Evolutionary conservation across 2,888 invertebrate species (phyloP).

Genomic region (Drosophila meridionalis): DNA sequence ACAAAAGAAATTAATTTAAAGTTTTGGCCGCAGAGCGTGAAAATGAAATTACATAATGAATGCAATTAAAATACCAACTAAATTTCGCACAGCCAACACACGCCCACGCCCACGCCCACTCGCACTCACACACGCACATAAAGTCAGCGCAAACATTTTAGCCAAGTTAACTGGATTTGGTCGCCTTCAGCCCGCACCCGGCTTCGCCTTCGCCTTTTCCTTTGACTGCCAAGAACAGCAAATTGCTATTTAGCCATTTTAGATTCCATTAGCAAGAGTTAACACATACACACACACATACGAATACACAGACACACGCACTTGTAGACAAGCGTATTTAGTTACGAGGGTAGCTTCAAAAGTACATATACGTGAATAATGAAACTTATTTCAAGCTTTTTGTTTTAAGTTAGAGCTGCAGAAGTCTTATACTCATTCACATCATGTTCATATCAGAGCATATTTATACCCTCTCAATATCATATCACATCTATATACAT

Average conservation of each 20-base stretch:
- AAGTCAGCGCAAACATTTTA: slow-evolving; percentile 58
- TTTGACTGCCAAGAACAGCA: slow-evolving; percentile 64
- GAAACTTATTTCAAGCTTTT: not conserved
- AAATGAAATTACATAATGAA: slow-evolving; percentile 80
- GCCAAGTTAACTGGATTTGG: slow-evolving; percentile 61
- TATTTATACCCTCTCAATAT: too few relatives aligned
- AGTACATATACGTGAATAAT: too few relatives aligned
- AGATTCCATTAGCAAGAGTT: slow-evolving; percentile 77
- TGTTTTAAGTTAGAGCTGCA: not conserved
- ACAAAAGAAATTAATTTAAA: slow-evolving; percentile 79
- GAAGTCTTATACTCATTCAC: not conserved
- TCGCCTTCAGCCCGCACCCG: not conserved
- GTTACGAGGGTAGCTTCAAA: slow-evolving; percentile 13
- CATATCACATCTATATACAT: too few relatives aligned
- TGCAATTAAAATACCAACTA: slow-evolving; percentile 77
- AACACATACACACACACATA: slow-evolving; percentile 35
- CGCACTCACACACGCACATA: slow-evolving; percentile 7
- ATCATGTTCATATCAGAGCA: too few relatives aligned
- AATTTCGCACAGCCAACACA: slow-evolving; percentile 29
- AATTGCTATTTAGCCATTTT: slow-evolving; percentile 81
- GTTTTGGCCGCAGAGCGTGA: slow-evolving; percentile 73
- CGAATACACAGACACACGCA: slow-evolving; percentile 18
- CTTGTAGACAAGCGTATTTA: slow-evolving; percentile 5
- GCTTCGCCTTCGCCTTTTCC: slow-evolving; percentile 8
- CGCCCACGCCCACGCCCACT: slow-evolving; percentile 15